Evolutionary conservation across 2,888 invertebrate species (phyloP).

Genomic region (Timandra comae): DNA sequence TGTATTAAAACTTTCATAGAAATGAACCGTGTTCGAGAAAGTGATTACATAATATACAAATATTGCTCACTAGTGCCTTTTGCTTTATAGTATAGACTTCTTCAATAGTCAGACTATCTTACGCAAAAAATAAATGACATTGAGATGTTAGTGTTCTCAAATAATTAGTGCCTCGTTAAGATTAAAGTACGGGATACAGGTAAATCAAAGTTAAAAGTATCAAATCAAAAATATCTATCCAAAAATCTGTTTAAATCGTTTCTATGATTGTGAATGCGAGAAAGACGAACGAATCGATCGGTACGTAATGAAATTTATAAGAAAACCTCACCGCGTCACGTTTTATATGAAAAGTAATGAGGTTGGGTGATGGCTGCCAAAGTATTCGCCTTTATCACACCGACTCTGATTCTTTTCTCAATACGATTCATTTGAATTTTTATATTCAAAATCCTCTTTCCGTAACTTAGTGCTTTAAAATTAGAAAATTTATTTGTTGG

Average conservation of each 20-base stretch:
- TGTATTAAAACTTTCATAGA: too few species aligned
- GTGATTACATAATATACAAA: too few species aligned
- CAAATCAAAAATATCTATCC: too few species aligned
- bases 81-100: too few species aligned
- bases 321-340: slow-evolving; percentile 43
- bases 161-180: too few species aligned
- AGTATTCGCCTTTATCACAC: slow-evolving; percentile 34
- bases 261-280: slow-evolving; percentile 1
- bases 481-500: slow-evolving; percentile 25
- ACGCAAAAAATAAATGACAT: too few species aligned
- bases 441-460: slow-evolving; percentile 19
- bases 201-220: too few species aligned
- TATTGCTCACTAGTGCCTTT: too few species aligned
- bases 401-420: slow-evolving; percentile 34
- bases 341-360: slow-evolving; percentile 50
- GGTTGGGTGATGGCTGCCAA: slow-evolving; percentile 42
- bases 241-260: slow-evolving; percentile 2
- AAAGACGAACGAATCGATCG: slow-evolving; percentile 38
- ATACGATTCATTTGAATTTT: slow-evolving; percentile 35
- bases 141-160: too few species aligned
- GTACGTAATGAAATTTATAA: slow-evolving; percentile 58
- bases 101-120: too few species aligned
- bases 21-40: too few species aligned
- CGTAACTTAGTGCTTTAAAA: slow-evolving; percentile 1
- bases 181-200: too few species aligned